Evolutionary conservation across 2,888 invertebrate genomes (phyloP).

Genomic region (Chironomus riparius): DNA sequence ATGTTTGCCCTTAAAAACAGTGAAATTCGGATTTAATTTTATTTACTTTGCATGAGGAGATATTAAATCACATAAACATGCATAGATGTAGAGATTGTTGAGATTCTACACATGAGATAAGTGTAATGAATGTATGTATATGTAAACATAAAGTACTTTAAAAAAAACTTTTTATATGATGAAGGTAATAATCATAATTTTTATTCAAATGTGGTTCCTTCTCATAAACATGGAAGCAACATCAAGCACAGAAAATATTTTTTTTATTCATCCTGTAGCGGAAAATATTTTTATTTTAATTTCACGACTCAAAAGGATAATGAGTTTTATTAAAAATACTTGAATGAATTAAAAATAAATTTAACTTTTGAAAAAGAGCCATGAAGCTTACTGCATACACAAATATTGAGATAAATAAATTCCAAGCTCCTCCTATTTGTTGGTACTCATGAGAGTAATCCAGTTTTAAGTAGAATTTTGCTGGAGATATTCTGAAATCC

Average conservation of each 20-base stretch:
- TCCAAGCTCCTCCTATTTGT: background rate
- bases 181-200: constrained; percentile 22
- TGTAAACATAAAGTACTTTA: too few species aligned
- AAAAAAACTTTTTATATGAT: background rate
- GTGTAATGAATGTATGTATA: background rate
- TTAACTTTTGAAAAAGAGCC: constrained; percentile 1
- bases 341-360: background rate
- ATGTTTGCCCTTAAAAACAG: constrained; percentile 1
- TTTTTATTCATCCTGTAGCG: background rate
- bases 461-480: too few species aligned
- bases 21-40: background rate
- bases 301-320: background rate
- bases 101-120: background rate
- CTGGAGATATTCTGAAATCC: too few species aligned
- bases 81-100: background rate
- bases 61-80: background rate
- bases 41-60: background rate
- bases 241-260: background rate
- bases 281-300: too few species aligned
- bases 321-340: constrained; percentile 25
- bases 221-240: background rate
- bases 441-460: too few species aligned
- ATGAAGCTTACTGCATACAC: background rate
- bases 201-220: constrained; percentile 26
- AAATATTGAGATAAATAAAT: background rate